Evolutionary conservation across 2,113 vertebrate genomes (phyloP), one percentile per base, ranked within the genome.

Genomic region (Heterotilapia buettikoferi): DNA sequence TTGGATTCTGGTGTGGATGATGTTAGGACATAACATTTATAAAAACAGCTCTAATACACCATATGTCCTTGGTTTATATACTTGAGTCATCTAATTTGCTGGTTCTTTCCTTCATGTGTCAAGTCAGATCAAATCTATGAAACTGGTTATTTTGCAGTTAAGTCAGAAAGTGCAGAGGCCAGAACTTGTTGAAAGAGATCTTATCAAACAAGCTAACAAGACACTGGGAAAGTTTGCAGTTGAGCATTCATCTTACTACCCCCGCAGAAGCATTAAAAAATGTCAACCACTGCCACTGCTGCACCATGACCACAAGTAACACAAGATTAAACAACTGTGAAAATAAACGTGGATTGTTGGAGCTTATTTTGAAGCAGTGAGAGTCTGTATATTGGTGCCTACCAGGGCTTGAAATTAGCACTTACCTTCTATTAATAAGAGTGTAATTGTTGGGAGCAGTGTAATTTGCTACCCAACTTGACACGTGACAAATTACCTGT

Each of bases 391-490:
- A 71, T 61, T 24, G 33, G 13, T 80, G 68, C 66, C 57, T 84
- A 91, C 26, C 45, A 82, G 83, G 86, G 84, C 92, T 88, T 93
- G 89, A 94, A 93, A 94, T 93, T 24, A 89, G 36, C 68, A 80
- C 66, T 80, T 87, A 50, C 82, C 86, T 80, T 82, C 36, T 80
- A 38, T 71, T 52, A 61, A 83, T 29, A 86, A 76, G 84, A 85
- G 88, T 52, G 50, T 80, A 57, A 90, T 92, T 10, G 31, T 56
- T 81, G 56, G 8, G 6, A 84, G 21, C 45, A 1, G 73, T 82
- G 43, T 86, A 61, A 82, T 76, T 88, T 80, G 84, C 87, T 6
- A 71, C 45, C 87, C 26, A 82, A 84, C 31, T 86, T 86, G 81
- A 80, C 66, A 76, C 53, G 14, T 84, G 80, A 84, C 80, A 68